A percentile compares a stretch with the other conserved stretches of the same genome.
These are phyloP conservation scores for Lagorchestes hirsutus DNA, from an alignment of 2,797 vertebrate species.

Conservation along the genomic window DNA sequence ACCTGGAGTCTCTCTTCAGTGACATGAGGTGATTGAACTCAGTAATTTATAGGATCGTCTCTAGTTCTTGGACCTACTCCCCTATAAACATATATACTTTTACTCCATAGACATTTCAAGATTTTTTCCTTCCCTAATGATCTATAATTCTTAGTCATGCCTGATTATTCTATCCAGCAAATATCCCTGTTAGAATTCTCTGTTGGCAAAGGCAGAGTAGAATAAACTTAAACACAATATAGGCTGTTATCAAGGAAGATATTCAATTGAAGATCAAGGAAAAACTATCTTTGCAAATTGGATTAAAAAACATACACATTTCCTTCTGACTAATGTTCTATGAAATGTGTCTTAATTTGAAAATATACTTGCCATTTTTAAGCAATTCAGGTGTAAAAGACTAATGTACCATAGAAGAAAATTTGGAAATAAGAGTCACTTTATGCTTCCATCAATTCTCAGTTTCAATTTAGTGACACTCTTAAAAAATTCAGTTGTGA, in stretches of 20 bases:
- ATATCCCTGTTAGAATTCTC: neutral
- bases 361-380: conserved; percentile 18
- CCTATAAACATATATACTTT: neutral
- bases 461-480: conserved; percentile 29
- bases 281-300: neutral
- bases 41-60: neutral
- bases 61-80: neutral
- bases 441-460: neutral
- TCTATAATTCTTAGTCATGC: neutral
- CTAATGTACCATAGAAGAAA: conserved; percentile 4
- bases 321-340: neutral
- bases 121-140: neutral
- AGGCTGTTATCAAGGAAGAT: neutral
- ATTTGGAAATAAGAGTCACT: neutral
- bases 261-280: neutral
- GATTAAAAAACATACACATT: neutral
- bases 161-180: neutral
- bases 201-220: neutral
- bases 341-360: conserved; percentile 37
- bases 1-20: neutral
- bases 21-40: neutral
- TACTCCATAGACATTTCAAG: neutral
- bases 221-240: neutral
- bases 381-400: neutral
- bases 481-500: conserved; percentile 51